phyloP scores from a whole-genome alignment of 2,113 vertebrate genomes.

The Pseudonaja textilis region DNA sequence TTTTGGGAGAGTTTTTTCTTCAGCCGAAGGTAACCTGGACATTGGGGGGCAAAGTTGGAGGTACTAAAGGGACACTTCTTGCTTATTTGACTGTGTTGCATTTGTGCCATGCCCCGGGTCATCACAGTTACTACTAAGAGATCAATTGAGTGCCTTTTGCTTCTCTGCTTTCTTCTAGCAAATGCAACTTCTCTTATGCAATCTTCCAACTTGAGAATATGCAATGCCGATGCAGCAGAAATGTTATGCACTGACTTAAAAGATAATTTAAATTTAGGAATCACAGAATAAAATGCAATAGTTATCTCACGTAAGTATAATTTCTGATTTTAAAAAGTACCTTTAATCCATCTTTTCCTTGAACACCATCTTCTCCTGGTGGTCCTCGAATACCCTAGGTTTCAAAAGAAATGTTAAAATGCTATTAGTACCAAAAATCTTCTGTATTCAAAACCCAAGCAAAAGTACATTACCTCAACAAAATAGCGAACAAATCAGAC shows the following conservation, averaged over 20 bases:
- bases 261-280: background rate
- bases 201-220: background rate
- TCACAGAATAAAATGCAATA: background rate
- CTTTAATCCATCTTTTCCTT: conserved; percentile 93
- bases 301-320: background rate
- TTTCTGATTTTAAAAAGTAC: conserved; percentile 62
- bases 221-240: background rate
- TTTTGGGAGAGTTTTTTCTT: too few species aligned
- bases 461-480: too few species aligned
- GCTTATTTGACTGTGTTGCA: too few species aligned
- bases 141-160: background rate
- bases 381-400: conserved; percentile 86
- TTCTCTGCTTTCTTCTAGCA: background rate
- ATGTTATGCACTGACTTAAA: background rate
- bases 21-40: too few species aligned
- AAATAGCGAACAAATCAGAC: too few species aligned
- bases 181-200: background rate
- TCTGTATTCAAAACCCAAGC: background rate
- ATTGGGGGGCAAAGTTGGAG: too few species aligned
- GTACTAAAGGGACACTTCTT: too few species aligned
- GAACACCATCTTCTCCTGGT: conserved; percentile 89
- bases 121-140: background rate
- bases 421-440: background rate
- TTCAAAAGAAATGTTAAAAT: conserved; percentile 39
- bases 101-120: too few species aligned